Evolutionary conservation across 1,140 invertebrate species (phyloP), one percentile per base, ranked within the genome.

Genomic region (Bombyx mandarina): DNA sequence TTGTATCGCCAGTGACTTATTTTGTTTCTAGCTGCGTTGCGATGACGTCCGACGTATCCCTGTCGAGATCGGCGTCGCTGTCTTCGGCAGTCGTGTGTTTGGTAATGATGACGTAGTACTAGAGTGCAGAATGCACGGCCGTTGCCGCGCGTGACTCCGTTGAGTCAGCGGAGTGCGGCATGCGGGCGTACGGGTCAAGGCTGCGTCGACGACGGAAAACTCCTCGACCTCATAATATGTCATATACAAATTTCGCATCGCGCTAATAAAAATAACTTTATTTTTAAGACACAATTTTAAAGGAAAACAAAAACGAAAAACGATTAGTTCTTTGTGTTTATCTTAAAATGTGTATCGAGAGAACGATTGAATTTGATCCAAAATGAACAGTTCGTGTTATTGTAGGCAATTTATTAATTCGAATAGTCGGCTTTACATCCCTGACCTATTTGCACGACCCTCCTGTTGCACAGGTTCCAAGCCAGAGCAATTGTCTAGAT

Each of bases 181-280:
- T 64, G 65, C 57, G 63, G 61, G 64, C 58, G 65, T 58, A 52
- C 68, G 62, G 71, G 71, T 79, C 77, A 79, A 79, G 77, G 75
- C 69, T 73, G 63, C 61, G 63, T 61, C 61, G 52, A 59, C 62
- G 65, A 51, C 61, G 57, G 54, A 55, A 55, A 55, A 55, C 26
- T 35, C 26, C 26, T 35, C 4, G 26, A 35, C 26, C 26, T 35
- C 26, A 35, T 35, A 35, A 35, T 35, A 35, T 35, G 26, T 35
- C 26, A 35, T 35, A 35, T 3, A 35, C 26, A 35, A 35, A 35
- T 35, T 35, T 35, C 26, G 26, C 26, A 35, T 2, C 26, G 26
- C 26, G 26, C 2, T 35, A 18, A 18, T 18, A 35, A 35, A 35
- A 35, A 35, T 35, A 35, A 5, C 26, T 35, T 35, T 35, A 35